These are phyloP conservation scores for Terebella lapidaria DNA, from an alignment of 2,888 invertebrate species.

Conservation along the genomic window DNA sequence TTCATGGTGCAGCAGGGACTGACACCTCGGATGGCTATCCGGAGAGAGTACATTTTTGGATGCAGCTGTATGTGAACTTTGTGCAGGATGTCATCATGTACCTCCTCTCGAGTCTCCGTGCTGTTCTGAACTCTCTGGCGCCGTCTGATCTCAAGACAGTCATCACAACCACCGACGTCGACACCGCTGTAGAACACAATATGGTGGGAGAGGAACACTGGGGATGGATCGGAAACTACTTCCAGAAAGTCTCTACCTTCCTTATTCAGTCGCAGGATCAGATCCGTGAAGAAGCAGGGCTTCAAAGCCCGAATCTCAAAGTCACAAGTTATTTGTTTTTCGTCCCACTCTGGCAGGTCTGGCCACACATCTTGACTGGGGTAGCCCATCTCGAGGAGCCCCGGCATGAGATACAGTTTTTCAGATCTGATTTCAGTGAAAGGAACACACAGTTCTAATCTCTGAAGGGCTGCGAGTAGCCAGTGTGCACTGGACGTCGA, in stretches of 20 bases:
- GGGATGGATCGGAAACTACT: constrained; percentile 27
- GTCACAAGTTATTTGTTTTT: constrained; percentile 32
- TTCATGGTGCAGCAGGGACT: constrained; percentile 31
- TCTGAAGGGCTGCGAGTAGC: constrained; percentile 27
- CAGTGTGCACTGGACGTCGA: constrained; percentile 25
- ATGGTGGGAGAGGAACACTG: constrained; percentile 29
- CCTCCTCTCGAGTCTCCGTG: constrained; percentile 5
- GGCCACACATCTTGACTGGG: constrained; percentile 30
- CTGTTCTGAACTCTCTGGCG: constrained; percentile 12
- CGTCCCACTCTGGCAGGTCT: constrained; percentile 32
- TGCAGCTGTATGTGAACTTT: constrained; percentile 30
- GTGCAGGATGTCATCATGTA: constrained; percentile 27
- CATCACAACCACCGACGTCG: constrained; percentile 31
- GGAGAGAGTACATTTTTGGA: constrained; percentile 23
- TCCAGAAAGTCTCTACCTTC: constrained; percentile 25
- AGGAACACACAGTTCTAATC: constrained; percentile 26
- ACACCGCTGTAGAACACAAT: constrained; percentile 28
- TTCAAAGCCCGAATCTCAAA: constrained; percentile 23
- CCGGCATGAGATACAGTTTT: constrained; percentile 24
- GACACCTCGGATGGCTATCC: constrained; percentile 27
- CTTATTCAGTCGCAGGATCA: constrained; percentile 22
- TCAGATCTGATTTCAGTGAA: constrained; percentile 14
- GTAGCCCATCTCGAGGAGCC: constrained; percentile 26
- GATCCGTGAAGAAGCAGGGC: constrained; percentile 26
- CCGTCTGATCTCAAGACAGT: constrained; percentile 23